A percentile compares a stretch with the other conserved stretches of the same genome.
Evolutionary conservation across 2,113 vertebrate species (phyloP).

Genomic region (Quiscalus mexicanus): DNA sequence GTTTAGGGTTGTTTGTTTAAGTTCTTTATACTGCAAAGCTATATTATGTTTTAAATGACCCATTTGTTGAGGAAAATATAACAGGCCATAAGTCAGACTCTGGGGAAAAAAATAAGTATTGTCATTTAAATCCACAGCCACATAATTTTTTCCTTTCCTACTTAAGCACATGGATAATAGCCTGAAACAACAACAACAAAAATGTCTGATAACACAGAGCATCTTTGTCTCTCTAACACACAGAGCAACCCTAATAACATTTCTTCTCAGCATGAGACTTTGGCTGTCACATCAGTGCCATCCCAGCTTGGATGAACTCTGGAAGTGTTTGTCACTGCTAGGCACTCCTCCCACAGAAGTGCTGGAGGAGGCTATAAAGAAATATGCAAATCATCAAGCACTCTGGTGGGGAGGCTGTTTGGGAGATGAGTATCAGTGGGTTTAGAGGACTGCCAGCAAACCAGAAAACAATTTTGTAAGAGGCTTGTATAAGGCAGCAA

Average conservation of each 20-base stretch:
- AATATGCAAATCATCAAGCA: not conserved
- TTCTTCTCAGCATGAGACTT: not conserved
- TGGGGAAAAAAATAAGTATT: not conserved
- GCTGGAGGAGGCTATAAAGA: not conserved
- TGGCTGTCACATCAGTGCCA: not conserved
- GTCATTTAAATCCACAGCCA: not conserved
- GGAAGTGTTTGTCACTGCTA: not conserved
- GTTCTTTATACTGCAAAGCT: not conserved
- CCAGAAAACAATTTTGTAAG: not conserved
- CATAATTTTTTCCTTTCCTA: not conserved
- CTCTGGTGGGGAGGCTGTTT: not conserved
- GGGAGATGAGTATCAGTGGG: not conserved
- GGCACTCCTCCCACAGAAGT: not conserved
- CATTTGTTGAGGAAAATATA: not conserved
- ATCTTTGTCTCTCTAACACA: not conserved
- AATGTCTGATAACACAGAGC: not conserved
- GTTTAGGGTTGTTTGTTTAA: not conserved
- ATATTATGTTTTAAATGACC: not conserved
- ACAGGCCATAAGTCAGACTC: not conserved
- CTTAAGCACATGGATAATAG: not conserved
- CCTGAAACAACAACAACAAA: not conserved
- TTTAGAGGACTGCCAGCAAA: not conserved
- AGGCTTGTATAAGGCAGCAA: constrained; percentile 4
- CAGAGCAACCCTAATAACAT: not conserved
- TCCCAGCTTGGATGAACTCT: constrained; percentile 8